These are phyloP conservation scores for Pipra filicauda DNA, from an alignment of 2,113 vertebrate species.

Conservation along the genomic window DNA sequence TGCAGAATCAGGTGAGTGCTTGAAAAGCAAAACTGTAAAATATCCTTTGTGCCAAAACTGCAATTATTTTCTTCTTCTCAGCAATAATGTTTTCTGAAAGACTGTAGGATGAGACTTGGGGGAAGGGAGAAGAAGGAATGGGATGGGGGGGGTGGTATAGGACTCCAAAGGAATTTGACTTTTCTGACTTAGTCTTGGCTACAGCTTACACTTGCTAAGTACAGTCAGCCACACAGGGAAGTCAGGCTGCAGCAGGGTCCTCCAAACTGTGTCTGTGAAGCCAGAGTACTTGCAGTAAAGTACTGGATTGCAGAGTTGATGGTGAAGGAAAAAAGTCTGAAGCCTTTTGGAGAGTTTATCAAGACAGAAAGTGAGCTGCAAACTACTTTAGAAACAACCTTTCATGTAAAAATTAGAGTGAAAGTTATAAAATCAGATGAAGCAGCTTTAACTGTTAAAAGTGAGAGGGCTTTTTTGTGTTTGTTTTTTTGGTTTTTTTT, in stretches of 20 bases:
- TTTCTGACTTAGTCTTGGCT: conserved; percentile 51
- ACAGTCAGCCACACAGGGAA: conserved; percentile 37
- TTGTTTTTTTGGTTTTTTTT: rapidly evolving
- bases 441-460: conserved; percentile 1
- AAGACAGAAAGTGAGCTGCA: conserved; percentile 17
- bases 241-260: conserved; percentile 32
- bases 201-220: conserved; percentile 64
- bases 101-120: background rate
- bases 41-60: conserved; percentile 19
- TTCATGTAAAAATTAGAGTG: conserved; percentile 28
- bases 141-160: background rate
- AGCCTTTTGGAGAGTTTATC: conserved; percentile 23
- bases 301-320: background rate
- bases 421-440: conserved; percentile 23
- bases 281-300: conserved; percentile 26
- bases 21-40: conserved; percentile 29
- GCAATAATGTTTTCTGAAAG: conserved; percentile 25
- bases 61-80: conserved; percentile 1
- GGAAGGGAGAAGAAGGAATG: background rate
- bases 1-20: conserved; percentile 92
- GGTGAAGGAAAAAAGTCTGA: conserved; percentile 27
- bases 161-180: conserved; percentile 40
- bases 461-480: background rate
- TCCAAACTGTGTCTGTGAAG: conserved; percentile 41
- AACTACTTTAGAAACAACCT: conserved; percentile 42